Percentiles rank a stretch among this genome's conserved stretches.
These are phyloP conservation scores for Scotopteryx bipunctaria DNA, from an alignment of 2,888 invertebrate genomes.

Conservation along the genomic window DNA sequence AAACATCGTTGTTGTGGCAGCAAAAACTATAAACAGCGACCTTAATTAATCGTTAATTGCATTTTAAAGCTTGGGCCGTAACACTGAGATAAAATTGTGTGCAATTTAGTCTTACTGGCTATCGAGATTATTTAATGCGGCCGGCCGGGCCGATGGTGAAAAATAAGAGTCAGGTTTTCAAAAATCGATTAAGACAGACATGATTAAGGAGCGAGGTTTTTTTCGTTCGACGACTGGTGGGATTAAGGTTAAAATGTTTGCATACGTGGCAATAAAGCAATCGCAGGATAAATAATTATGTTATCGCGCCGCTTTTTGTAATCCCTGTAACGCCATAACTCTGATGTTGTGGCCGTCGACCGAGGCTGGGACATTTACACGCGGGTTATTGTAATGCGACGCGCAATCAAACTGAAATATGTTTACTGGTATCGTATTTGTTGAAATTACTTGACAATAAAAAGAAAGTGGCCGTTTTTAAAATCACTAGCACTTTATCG, in stretches of 20 bases:
- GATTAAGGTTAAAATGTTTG: constrained; percentile 69
- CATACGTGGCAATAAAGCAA: constrained; percentile 69
- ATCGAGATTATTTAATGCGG: constrained; percentile 64
- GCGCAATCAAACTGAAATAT: constrained; percentile 27
- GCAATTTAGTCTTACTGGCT: constrained; percentile 68
- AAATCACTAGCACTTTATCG: background rate
- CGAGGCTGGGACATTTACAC: constrained; percentile 23
- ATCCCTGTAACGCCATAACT: constrained; percentile 51
- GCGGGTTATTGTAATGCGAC: constrained; percentile 22
- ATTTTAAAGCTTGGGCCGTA: constrained; percentile 46
- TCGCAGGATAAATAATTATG: constrained; percentile 71
- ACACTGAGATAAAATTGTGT: constrained; percentile 54
- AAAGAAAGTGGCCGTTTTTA: background rate
- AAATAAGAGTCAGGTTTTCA: constrained; percentile 69
- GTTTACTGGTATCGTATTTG: constrained; percentile 23
- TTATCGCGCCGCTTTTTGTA: constrained; percentile 62
- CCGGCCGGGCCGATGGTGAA: constrained; percentile 56
- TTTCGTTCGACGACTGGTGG: constrained; percentile 46
- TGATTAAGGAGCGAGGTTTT: constrained; percentile 69
- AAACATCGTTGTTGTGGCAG: constrained; percentile 37
- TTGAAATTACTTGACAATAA: constrained; percentile 5
- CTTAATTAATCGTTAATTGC: constrained; percentile 54
- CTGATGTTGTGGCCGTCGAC: constrained; percentile 41
- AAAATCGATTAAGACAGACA: constrained; percentile 77
- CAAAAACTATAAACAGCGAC: constrained; percentile 39